Conservation (phyloP, 2,888 invertebrate genomes). For the Leucoma salicis region DNA sequence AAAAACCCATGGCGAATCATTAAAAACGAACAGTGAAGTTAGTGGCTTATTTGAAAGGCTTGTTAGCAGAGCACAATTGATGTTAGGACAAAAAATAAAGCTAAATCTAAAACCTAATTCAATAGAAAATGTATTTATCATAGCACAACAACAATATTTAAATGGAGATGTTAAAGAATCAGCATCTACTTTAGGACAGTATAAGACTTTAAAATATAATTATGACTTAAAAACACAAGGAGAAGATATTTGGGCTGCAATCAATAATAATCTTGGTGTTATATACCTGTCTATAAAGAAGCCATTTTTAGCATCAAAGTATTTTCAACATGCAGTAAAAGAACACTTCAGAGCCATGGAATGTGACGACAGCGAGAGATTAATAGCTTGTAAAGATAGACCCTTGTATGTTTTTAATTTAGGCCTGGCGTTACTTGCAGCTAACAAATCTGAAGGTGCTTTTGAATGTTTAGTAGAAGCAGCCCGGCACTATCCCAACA, state of each 20-base stretch:
- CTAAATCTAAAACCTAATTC: constrained; percentile 60
- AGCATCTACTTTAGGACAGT: constrained; percentile 61
- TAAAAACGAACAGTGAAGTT: constrained; percentile 57
- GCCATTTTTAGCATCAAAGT: constrained; percentile 89
- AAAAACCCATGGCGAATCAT: constrained; percentile 57
- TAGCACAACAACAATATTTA: constrained; percentile 70
- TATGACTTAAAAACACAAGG: constrained; percentile 69
- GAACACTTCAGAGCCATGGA: constrained; percentile 83
- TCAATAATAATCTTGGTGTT: constrained; percentile 92
- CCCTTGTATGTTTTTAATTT: constrained; percentile 90
- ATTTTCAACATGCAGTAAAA: constrained; percentile 89
- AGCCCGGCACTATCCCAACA: constrained; percentile 91
- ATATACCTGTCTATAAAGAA: constrained; percentile 91
- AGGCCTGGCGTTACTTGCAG: constrained; percentile 91
- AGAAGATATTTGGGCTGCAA: constrained; percentile 77
- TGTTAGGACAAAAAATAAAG: constrained; percentile 56
- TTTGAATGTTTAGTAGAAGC: constrained; percentile 95
- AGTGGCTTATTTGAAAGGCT: constrained; percentile 65
- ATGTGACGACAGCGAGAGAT: constrained; percentile 63
- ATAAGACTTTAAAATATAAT: constrained; percentile 60
- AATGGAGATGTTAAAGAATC: constrained; percentile 71
- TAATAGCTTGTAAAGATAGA: constrained; percentile 69
- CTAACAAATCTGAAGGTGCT: constrained; percentile 90
- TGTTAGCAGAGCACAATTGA: constrained; percentile 62
- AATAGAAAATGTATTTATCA: constrained; percentile 71